Conservation (phyloP, 2,113 vertebrate genomes). For the Hippocampus comes region DNA sequence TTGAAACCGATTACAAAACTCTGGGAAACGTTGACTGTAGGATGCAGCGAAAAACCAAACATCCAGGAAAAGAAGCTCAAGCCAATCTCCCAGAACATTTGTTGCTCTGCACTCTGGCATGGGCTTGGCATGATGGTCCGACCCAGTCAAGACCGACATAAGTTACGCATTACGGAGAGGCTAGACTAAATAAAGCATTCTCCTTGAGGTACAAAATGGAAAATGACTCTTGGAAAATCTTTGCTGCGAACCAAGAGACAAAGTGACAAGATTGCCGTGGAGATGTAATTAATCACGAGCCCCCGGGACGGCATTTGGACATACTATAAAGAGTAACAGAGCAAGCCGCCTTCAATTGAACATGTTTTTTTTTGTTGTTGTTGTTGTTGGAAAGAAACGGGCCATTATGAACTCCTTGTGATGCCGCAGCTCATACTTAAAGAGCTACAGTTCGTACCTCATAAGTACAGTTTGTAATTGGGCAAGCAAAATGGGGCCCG, state of each 20-base stretch:
- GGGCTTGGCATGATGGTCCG: conserved; percentile 36
- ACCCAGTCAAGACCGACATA: conserved; percentile 39
- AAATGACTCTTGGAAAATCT: conserved; percentile 39
- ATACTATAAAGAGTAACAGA: conserved; percentile 27
- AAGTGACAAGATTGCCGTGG: conserved; percentile 35
- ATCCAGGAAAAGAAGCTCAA: conserved; percentile 44
- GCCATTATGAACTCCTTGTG: background rate
- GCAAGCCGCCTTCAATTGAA: conserved; percentile 43
- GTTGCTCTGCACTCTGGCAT: conserved; percentile 37
- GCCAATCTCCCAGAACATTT: conserved; percentile 44
- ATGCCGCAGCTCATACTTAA: background rate
- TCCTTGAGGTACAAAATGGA: conserved; percentile 37
- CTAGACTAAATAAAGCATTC: conserved; percentile 49
- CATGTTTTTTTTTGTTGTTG: conserved; percentile 35
- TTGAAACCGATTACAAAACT: conserved; percentile 62
- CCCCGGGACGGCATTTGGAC: conserved; percentile 18
- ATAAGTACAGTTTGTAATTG: background rate
- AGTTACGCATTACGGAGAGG: conserved; percentile 27
- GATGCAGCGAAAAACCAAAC: conserved; percentile 49
- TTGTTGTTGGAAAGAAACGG: background rate
- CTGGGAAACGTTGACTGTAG: conserved; percentile 57
- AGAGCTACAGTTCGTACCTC: background rate
- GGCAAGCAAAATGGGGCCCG: background rate
- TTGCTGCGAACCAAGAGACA: conserved; percentile 21
- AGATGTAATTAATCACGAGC: conserved; percentile 42